Evolutionary conservation across 2,113 vertebrate species (phyloP).

Genomic region (Eulacestoma nigropectus): DNA sequence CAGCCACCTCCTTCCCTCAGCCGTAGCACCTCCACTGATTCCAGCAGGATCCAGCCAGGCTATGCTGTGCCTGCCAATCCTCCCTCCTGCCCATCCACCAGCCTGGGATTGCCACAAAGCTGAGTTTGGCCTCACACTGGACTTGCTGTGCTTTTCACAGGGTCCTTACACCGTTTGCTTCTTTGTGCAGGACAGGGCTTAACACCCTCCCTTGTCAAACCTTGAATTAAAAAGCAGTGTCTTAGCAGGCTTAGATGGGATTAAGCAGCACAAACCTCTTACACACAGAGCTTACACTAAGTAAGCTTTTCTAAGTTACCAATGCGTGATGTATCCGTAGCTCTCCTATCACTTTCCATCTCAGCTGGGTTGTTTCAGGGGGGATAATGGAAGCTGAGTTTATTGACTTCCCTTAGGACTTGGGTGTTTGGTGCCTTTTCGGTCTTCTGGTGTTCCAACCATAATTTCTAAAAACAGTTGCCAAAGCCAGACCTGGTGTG

Average conservation of each 20-base stretch:
- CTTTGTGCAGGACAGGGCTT: background rate
- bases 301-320: constrained; percentile 29
- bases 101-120: background rate
- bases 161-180: background rate
- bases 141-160: background rate
- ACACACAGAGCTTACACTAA: background rate
- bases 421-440: background rate
- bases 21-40: fast-evolving
- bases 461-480: background rate
- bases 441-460: background rate
- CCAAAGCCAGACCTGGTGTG: background rate
- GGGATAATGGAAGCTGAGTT: background rate
- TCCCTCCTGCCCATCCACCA: background rate
- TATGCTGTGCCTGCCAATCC: background rate
- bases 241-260: constrained; percentile 32
- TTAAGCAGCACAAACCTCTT: constrained; percentile 38
- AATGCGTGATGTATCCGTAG: background rate
- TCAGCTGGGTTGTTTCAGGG: background rate
- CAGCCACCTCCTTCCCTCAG: background rate
- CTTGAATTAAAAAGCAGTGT: constrained; percentile 13
- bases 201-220: background rate
- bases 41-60: background rate
- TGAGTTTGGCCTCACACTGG: background rate
- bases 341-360: background rate
- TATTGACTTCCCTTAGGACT: background rate